Percentiles rank a stretch among this genome's conserved stretches.
These are phyloP conservation scores for Clarias platycephalus DNA, from an alignment of 2,797 vertebrate genomes.

Conservation along the genomic window DNA sequence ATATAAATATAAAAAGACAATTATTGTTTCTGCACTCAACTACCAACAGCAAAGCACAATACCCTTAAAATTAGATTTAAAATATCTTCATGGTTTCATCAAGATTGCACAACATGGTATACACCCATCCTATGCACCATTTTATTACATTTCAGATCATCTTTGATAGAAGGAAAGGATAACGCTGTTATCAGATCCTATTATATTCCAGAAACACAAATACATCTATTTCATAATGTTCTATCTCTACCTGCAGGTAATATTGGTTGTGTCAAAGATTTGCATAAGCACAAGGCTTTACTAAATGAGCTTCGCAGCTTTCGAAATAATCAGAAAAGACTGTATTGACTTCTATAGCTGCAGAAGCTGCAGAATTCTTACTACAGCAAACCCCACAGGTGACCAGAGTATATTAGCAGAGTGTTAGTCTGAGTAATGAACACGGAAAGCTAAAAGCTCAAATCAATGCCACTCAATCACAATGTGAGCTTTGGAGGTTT, in stretches of 20 bases:
- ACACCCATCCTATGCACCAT: not conserved
- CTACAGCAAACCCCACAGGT: slow-evolving; percentile 4
- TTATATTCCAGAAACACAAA: not conserved
- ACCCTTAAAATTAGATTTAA: not conserved
- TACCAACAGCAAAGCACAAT: not conserved
- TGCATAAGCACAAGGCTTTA: slow-evolving; percentile 5
- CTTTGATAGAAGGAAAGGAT: not conserved
- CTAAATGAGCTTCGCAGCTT: not conserved
- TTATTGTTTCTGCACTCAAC: not conserved
- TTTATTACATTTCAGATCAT: not conserved
- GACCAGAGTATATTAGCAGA: slow-evolving; percentile 2
- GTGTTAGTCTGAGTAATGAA: not conserved
- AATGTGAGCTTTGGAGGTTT: slow-evolving; percentile 17
- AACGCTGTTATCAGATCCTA: not conserved
- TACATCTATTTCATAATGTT: not conserved
- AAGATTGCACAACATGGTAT: not conserved
- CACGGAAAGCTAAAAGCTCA: slow-evolving; percentile 11
- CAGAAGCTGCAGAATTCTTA: not conserved
- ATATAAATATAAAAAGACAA: not conserved
- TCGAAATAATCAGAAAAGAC: not conserved
- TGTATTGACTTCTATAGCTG: slow-evolving; percentile 2
- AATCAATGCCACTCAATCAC: slow-evolving; percentile 30
- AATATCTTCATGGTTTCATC: not conserved
- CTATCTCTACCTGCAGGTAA: not conserved
- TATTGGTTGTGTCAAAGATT: not conserved